A percentile compares a stretch with the other conserved stretches of the same genome.
Evolutionary conservation across 1,140 invertebrate genomes (phyloP).

Genomic region (Solen grandis): DNA sequence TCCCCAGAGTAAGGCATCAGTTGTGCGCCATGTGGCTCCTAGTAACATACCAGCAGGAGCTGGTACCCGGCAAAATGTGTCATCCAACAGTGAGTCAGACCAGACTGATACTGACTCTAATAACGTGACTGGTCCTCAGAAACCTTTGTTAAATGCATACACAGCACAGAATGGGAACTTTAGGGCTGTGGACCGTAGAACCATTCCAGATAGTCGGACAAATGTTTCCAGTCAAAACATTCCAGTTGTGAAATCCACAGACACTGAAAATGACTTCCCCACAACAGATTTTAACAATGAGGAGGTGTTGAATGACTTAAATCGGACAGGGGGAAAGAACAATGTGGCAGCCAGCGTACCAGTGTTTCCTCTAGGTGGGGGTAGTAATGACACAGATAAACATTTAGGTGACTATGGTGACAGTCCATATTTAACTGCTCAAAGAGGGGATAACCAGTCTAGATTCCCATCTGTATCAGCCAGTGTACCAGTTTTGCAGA

Average conservation of each 20-base stretch:
- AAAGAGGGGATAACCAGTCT: neutral
- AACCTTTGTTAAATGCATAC: neutral
- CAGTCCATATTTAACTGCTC: neutral
- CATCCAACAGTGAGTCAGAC: constrained; percentile 72
- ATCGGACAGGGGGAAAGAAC: constrained; percentile 63
- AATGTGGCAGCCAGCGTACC: constrained; percentile 46
- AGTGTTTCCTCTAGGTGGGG: constrained; percentile 28
- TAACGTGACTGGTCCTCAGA: constrained; percentile 67
- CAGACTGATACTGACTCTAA: constrained; percentile 74
- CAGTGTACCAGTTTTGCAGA: constrained; percentile 55
- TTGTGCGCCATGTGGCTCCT: constrained; percentile 20
- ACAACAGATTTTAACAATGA: constrained; percentile 78
- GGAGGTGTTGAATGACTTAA: constrained; percentile 76
- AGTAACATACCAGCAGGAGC: neutral
- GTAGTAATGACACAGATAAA: neutral
- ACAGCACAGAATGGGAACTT: no score
- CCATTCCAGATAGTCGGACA: neutral
- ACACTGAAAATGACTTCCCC: constrained; percentile 77
- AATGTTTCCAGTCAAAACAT: constrained; percentile 36
- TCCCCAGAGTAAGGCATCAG: constrained; percentile 43
- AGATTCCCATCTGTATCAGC: constrained; percentile 50
- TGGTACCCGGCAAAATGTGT: constrained; percentile 53
- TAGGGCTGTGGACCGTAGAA: no score
- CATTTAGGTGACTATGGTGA: neutral
- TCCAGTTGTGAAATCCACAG: constrained; percentile 69